Conservation (phyloP, 2,113 vertebrate species). For the Willisornis vidua region DNA sequence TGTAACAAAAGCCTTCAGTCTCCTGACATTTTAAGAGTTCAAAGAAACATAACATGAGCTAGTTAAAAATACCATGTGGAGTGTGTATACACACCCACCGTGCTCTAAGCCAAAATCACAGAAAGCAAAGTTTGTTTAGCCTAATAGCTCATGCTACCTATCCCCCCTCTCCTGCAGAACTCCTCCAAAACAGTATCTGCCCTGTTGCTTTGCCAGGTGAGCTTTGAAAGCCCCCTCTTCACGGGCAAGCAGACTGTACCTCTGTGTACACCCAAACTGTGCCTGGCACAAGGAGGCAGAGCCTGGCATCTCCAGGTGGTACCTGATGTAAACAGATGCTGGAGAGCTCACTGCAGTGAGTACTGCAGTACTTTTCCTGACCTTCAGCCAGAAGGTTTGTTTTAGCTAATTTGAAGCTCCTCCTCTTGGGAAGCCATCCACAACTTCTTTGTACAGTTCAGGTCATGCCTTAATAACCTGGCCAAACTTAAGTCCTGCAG, state of each 20-base stretch:
- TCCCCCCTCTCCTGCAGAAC: background rate
- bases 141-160: background rate
- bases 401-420: background rate
- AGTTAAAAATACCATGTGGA: background rate
- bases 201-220: background rate
- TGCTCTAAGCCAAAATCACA: background rate
- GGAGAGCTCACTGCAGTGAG: background rate
- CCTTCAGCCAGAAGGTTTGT: background rate
- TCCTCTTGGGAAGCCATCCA: background rate
- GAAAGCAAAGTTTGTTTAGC: background rate
- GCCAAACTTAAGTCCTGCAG: background rate
- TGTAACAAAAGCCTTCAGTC: background rate
- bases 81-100: background rate
- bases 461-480: background rate
- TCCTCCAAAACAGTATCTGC: background rate
- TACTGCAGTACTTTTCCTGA: background rate
- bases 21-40: background rate
- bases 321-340: background rate
- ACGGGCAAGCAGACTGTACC: background rate
- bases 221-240: background rate
- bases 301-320: background rate
- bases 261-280: rapidly evolving
- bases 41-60: background rate
- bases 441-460: background rate
- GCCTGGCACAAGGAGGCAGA: background rate